Evolutionary conservation across 1,140 invertebrate species (phyloP).

Genomic region (Eubasilissa regina): DNA sequence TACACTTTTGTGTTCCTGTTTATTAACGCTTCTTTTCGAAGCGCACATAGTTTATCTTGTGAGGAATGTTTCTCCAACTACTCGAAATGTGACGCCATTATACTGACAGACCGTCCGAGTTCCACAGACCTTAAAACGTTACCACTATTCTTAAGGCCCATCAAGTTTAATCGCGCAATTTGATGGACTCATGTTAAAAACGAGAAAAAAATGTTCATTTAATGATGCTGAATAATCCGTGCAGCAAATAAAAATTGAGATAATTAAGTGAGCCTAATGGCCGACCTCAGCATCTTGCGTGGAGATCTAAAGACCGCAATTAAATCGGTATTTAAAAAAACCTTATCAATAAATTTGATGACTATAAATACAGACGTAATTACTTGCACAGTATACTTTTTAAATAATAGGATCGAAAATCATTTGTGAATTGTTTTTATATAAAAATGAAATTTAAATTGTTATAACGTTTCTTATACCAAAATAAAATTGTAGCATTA

Average conservation of each 20-base stretch:
- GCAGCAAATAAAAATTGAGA: not conserved
- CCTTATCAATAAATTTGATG: constrained; percentile 2
- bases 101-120: too few relatives aligned
- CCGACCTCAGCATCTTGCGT: not conserved
- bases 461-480: too few relatives aligned
- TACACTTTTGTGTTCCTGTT: too few relatives aligned
- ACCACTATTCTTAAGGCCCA: not conserved
- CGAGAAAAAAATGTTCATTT: not conserved
- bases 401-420: too few relatives aligned
- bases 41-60: too few relatives aligned
- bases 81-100: too few relatives aligned
- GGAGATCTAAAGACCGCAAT: constrained; percentile 2
- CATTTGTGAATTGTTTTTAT: too few relatives aligned
- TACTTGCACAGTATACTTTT: too few relatives aligned
- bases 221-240: not conserved
- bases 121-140: not conserved
- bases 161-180: not conserved
- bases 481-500: too few relatives aligned
- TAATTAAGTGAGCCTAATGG: not conserved
- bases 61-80: too few relatives aligned
- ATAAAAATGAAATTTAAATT: too few relatives aligned
- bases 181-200: not conserved
- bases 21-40: too few relatives aligned
- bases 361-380: not conserved
- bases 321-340: not conserved